Base-by-base conservation (phyloP, 2,888 invertebrate species). In the Acanthosepion esculentum region DNA sequence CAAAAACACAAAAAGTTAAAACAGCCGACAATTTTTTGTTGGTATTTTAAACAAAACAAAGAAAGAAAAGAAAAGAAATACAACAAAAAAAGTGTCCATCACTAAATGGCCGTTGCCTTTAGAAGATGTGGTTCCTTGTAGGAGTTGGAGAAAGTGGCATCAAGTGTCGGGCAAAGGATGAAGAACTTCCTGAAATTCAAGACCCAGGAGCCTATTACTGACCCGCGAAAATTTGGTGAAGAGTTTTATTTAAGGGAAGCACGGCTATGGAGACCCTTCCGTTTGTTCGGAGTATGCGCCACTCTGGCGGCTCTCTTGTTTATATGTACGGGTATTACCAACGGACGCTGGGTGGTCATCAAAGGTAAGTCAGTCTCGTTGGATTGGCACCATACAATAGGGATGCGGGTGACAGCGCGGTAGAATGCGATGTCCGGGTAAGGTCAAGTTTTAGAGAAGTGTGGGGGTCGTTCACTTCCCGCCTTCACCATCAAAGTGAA, bases 161-260 rank as follows among this genome's bases (percentile, higher is more conserved):
- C 92, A n/a, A 48, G 92, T 29, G 53, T 91, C 91, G 91, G 91
- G 91, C 95, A 95, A 94, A 96, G 95, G 95, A 97, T 97, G 97
- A 97, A 97, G 95, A 97, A 96, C 95, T 97, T 97, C 95, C 96
- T 97, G 94, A 96, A 97, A 95, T 97, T 97, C 94, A 97, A 97
- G 95, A 96, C 96, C 20, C 96, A 96, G n/a, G 96, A 97, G 41
- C 96, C 96, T 41, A 96, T 96, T 93, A 95, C 96, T 18, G 97
- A 97, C 95, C 95, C 96, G 33, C 95, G 96, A 41, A 97, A 96
- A 95, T 97, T 96, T 94, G 96, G 96, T 0, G 97, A 97, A 95
- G 96, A 97, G 94, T 96, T 96, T 92, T 96, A 97, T 94, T 95
- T 96, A 48, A 95, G 96, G 50, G 97, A 97, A 95, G 96, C 96